A percentile compares a stretch with the other conserved stretches of the same genome.
Conservation (phyloP, 2,113 vertebrate genomes). For the Gavia stellata region DNA sequence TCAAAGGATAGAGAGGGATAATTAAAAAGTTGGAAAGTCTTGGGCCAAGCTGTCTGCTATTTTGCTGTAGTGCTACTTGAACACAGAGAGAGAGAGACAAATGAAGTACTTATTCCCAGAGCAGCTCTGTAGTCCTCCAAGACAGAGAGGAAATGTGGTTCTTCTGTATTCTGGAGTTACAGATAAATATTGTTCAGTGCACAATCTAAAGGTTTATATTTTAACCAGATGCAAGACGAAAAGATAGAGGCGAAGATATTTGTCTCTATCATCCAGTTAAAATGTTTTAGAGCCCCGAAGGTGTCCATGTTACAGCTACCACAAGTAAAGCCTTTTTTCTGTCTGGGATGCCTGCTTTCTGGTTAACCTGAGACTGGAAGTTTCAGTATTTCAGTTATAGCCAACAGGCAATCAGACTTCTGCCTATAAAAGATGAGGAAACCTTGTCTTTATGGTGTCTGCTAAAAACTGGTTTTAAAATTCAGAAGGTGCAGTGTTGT, state of each 20-base stretch:
- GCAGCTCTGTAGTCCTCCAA: not conserved
- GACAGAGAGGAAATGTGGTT: not conserved
- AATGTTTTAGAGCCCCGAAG: not conserved
- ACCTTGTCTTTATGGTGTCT: not conserved
- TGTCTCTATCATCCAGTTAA: not conserved
- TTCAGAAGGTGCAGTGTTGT: not conserved
- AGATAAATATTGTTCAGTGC: not conserved
- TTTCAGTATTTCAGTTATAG: not conserved
- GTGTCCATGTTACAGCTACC: not conserved
- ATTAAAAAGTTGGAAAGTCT: not conserved
- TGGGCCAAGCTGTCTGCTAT: not conserved
- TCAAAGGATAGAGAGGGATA: not conserved
- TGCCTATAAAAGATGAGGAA: not conserved
- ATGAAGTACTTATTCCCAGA: not conserved
- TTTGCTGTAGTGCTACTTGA: not conserved
- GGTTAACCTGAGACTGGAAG: not conserved
- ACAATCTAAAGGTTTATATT: not conserved
- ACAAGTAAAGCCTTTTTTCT: not conserved
- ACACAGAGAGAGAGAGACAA: not conserved
- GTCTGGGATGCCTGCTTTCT: not conserved
- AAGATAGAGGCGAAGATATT: not conserved
- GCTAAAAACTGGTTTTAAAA: not conserved
- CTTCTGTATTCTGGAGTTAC: not conserved
- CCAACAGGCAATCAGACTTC: not conserved
- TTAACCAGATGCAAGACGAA: not conserved